Evolutionary conservation across 2,888 invertebrate species (phyloP).

Genomic region (Tipula unca): DNA sequence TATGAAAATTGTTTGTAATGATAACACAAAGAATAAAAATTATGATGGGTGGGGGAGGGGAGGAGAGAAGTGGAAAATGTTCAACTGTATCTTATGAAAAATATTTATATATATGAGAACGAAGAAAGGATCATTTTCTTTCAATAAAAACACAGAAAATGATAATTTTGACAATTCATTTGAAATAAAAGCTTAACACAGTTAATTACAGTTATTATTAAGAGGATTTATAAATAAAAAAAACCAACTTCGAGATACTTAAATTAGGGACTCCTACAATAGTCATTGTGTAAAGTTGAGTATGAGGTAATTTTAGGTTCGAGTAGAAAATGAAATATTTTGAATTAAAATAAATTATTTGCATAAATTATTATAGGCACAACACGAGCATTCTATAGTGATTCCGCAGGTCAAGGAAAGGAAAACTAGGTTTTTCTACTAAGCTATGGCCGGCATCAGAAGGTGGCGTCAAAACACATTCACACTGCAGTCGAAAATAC

Average conservation of each 20-base stretch:
- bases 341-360: too few relatives aligned
- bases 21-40: not conserved
- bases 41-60: not conserved
- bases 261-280: not conserved
- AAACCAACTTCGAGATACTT: not conserved
- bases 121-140: constrained; percentile 8
- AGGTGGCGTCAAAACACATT: too few relatives aligned
- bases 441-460: too few relatives aligned
- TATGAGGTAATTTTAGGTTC: not conserved
- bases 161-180: constrained; percentile 14
- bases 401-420: too few relatives aligned
- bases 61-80: not conserved
- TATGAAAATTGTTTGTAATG: not conserved
- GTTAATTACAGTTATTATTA: constrained; percentile 2
- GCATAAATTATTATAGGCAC: too few relatives aligned
- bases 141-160: not conserved
- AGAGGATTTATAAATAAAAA: not conserved
- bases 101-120: not conserved
- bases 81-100: not conserved
- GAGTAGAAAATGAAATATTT: too few relatives aligned
- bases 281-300: not conserved
- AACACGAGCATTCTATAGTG: too few relatives aligned
- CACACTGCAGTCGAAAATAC: too few relatives aligned
- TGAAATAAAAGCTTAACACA: not conserved
- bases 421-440: too few relatives aligned